phyloP scores from a whole-genome alignment of 2,797 vertebrate genomes.

The Selene dorsalis region DNA sequence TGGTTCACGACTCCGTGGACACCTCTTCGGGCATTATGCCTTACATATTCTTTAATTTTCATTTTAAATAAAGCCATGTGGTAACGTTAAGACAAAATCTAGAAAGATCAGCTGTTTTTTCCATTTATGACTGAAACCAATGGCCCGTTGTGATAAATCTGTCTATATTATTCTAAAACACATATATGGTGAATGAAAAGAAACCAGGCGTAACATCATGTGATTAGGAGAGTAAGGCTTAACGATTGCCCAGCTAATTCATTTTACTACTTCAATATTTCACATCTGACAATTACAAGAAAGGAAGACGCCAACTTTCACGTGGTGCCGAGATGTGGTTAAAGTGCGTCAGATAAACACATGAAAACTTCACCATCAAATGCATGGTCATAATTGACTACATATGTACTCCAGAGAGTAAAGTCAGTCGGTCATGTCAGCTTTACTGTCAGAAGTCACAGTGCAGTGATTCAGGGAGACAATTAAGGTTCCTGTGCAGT shows the following conservation, averaged over 20 bases:
- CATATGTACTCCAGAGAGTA: conserved; percentile 55
- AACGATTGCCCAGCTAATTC: too few relatives aligned
- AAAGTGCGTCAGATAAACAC: conserved; percentile 19
- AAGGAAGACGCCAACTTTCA: not conserved
- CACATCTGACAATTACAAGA: not conserved
- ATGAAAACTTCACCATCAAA: conserved; percentile 25
- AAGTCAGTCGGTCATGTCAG: conserved; percentile 68
- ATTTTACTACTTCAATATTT: not conserved
- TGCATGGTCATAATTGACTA: conserved; percentile 52
- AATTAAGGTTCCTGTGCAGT: conserved; percentile 76
- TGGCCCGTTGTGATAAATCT: too few relatives aligned
- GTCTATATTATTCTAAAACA: too few relatives aligned
- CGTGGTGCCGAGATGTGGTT: not conserved
- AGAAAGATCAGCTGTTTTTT: not conserved
- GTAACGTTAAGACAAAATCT: not conserved
- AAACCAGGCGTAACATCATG: not conserved
- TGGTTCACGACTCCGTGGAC: too few relatives aligned
- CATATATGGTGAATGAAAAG: not conserved
- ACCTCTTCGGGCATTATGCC: too few relatives aligned
- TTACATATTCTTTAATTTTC: too few relatives aligned
- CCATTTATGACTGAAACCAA: too few relatives aligned
- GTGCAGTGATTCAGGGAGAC: conserved; percentile 72
- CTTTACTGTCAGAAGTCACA: conserved; percentile 71
- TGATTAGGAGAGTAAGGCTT: not conserved
- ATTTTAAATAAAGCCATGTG: not conserved